Percentiles rank a stretch among this genome's conserved stretches.
Conservation (phyloP, 2,797 vertebrate species). For the Pristis pectinata region DNA sequence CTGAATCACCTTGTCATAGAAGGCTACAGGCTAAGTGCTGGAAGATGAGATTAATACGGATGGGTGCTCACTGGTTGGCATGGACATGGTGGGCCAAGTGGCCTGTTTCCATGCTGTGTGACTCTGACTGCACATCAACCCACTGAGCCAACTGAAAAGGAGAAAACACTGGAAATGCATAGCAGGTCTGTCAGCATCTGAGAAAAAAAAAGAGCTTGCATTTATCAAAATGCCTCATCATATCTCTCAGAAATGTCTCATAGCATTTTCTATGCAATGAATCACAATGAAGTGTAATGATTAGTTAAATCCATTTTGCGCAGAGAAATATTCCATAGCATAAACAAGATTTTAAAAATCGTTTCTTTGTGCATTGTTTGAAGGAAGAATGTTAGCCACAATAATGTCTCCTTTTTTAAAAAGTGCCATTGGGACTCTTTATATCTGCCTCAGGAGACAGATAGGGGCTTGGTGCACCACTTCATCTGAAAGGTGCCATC, state of each 20-base stretch:
- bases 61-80: too few species aligned
- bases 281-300: neutral
- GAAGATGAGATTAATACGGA: too few species aligned
- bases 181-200: constrained; percentile 14
- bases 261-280: neutral
- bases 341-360: neutral
- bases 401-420: neutral
- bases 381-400: neutral
- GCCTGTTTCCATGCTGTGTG: too few species aligned
- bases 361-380: neutral
- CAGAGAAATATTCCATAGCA: neutral
- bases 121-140: neutral
- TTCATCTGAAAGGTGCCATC: neutral
- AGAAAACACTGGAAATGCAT: neutral
- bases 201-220: constrained; percentile 19
- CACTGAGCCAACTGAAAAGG: constrained; percentile 1
- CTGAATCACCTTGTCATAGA: too few species aligned
- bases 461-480: neutral
- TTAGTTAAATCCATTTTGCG: constrained; percentile 5
- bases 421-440: neutral
- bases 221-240: neutral
- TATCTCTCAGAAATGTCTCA: neutral
- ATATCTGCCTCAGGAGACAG: neutral
- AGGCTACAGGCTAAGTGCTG: too few species aligned
- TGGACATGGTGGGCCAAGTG: too few species aligned